Percentiles rank a stretch among this genome's conserved stretches.
phyloP scores from a whole-genome alignment of 2,113 vertebrate genomes.

The Thamnaconus septentrionalis region DNA sequence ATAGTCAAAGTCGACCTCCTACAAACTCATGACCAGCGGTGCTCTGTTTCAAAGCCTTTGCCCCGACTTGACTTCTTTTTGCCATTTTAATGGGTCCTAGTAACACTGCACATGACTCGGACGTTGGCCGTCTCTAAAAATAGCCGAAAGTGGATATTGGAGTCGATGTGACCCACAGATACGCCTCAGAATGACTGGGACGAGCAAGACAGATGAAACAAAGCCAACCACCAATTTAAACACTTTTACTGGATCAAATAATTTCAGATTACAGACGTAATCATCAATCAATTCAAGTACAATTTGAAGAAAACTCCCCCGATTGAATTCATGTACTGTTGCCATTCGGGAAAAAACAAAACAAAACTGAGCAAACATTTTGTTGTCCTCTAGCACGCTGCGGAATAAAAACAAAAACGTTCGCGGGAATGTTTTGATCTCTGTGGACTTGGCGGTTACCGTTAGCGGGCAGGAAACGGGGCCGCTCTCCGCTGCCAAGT shows the following conservation, averaged over 20 bases:
- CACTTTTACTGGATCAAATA: slow-evolving; percentile 73
- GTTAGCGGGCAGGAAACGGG: slow-evolving; percentile 16
- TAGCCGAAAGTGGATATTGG: too few relatives aligned
- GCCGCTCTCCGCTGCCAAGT: slow-evolving; percentile 9
- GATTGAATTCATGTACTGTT: not conserved
- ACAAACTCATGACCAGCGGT: slow-evolving; percentile 18
- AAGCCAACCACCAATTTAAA: slow-evolving; percentile 56
- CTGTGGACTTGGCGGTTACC: slow-evolving; percentile 16
- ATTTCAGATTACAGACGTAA: slow-evolving; percentile 61
- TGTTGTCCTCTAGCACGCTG: slow-evolving; percentile 45
- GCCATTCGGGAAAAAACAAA: not conserved
- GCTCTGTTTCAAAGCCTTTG: slow-evolving; percentile 3
- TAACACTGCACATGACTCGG: too few relatives aligned
- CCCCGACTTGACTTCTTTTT: too few relatives aligned
- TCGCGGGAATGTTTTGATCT: slow-evolving; percentile 53
- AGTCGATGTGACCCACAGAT: too few relatives aligned
- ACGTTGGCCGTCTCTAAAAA: too few relatives aligned
- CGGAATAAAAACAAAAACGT: slow-evolving; percentile 25
- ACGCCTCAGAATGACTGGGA: not conserved
- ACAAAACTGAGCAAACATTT: slow-evolving; percentile 36
- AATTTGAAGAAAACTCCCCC: slow-evolving; percentile 5
- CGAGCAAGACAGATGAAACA: not conserved
- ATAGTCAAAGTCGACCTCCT: slow-evolving; percentile 29
- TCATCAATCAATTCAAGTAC: slow-evolving; percentile 62
- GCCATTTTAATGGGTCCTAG: too few relatives aligned